These are phyloP conservation scores for Drosophila tani DNA, from an alignment of 1,140 invertebrate species.

Conservation along the genomic window DNA sequence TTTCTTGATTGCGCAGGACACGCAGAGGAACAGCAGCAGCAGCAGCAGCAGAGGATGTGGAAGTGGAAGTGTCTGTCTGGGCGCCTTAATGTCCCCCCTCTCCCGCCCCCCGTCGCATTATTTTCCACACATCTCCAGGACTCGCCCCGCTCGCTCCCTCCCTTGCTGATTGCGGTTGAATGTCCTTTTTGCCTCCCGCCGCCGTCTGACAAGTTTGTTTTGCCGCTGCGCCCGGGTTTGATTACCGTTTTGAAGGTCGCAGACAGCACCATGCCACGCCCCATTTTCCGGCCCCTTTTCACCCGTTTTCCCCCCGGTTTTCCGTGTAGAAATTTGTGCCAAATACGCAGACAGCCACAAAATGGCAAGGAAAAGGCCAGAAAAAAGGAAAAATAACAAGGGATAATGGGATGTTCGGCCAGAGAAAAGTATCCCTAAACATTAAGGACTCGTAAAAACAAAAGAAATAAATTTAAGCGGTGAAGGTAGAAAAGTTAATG, in stretches of 20 bases:
- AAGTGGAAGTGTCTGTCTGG: slow-evolving; percentile 44
- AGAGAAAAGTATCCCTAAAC: background rate
- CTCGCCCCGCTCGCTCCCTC: background rate
- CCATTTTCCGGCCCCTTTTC: background rate
- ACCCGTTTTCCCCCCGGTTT: background rate
- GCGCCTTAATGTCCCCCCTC: background rate
- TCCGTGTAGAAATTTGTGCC: slow-evolving; percentile 49
- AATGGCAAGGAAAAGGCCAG: slow-evolving; percentile 12
- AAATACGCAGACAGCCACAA: slow-evolving; percentile 46
- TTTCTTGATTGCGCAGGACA: slow-evolving; percentile 56
- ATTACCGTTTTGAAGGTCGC: slow-evolving; percentile 67
- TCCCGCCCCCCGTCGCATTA: background rate
- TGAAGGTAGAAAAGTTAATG: no score
- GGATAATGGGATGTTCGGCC: slow-evolving; percentile 5
- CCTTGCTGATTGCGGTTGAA: slow-evolving; percentile 51
- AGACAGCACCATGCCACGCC: slow-evolving; percentile 46
- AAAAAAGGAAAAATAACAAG: background rate
- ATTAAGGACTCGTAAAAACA: background rate
- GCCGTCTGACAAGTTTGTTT: slow-evolving; percentile 68
- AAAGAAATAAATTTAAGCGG: background rate
- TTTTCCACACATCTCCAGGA: background rate
- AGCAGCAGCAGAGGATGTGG: background rate
- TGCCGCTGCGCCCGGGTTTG: slow-evolving; percentile 43
- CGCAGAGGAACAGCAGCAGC: slow-evolving; percentile 1
- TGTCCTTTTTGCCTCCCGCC: slow-evolving; percentile 47